Conservation (phyloP, 2,888 invertebrate genomes). For the Cylindroiulus punctatus region DNA sequence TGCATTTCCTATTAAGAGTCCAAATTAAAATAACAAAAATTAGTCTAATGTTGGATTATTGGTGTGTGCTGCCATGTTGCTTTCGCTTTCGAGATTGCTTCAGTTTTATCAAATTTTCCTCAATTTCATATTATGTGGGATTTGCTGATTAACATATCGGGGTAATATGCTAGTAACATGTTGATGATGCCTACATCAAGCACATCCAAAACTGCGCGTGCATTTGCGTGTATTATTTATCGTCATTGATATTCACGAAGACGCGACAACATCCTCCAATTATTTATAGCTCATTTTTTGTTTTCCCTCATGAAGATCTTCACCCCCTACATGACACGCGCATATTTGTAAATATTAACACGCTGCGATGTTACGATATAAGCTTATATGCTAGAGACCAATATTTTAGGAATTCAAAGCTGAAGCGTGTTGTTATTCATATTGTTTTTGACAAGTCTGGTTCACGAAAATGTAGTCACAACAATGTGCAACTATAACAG, state of each 20-base stretch:
- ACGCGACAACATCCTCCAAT: conserved; percentile 14
- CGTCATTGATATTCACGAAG: not conserved
- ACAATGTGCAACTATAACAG: not conserved
- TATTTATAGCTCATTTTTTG: conserved; percentile 16
- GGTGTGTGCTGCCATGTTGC: too few species aligned
- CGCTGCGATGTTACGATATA: not conserved
- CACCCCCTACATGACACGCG: not conserved
- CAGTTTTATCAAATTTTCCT: too few species aligned
- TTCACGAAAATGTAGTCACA: not conserved
- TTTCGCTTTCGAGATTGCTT: too few species aligned
- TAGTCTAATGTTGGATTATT: too few species aligned
- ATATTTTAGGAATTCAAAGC: not conserved
- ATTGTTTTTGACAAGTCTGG: not conserved
- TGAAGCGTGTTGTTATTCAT: not conserved
- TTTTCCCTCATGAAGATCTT: not conserved
- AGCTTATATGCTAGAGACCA: not conserved
- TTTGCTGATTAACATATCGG: too few species aligned
- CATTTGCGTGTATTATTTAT: not conserved
- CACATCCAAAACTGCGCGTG: not conserved
- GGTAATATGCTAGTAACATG: too few species aligned
- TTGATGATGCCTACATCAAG: not conserved
- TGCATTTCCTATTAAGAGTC: too few species aligned
- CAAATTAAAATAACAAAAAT: too few species aligned
- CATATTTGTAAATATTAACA: not conserved
- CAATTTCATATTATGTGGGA: too few species aligned